phyloP scores from a whole-genome alignment of 2,113 vertebrate genomes.

The Panthera leo region DNA sequence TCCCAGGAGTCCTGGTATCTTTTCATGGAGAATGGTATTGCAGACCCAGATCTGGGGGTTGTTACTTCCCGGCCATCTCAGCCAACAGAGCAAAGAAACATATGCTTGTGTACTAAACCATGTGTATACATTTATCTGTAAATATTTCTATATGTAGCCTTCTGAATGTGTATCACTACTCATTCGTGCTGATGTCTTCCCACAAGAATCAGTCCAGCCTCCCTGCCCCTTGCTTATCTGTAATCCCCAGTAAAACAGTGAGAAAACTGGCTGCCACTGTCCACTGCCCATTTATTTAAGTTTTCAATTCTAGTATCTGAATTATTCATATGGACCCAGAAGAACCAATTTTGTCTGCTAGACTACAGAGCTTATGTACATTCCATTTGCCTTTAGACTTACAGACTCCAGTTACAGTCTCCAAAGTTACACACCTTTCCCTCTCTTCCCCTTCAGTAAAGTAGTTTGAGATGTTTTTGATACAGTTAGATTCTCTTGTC shows the following conservation, averaged over 20 bases:
- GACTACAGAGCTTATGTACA: too few species aligned
- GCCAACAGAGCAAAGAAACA: background rate
- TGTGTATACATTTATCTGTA: background rate
- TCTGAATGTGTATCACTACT: background rate
- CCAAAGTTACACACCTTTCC: background rate
- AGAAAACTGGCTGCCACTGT: background rate
- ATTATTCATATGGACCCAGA: background rate
- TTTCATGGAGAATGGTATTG: background rate
- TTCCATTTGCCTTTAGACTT: background rate
- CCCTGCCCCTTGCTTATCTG: background rate
- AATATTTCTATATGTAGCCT: background rate
- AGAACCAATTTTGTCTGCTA: background rate
- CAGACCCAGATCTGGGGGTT: background rate
- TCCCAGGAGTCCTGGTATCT: background rate
- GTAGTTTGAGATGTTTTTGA: background rate
- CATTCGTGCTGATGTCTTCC: background rate
- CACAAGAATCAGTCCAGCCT: background rate
- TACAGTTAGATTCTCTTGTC: background rate
- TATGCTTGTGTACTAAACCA: background rate
- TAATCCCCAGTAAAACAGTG: background rate
- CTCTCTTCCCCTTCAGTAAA: background rate
- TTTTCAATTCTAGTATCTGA: background rate
- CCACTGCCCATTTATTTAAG: background rate
- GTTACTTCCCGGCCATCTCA: background rate
- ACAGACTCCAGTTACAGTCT: background rate